Base-by-base conservation (phyloP, 2,113 vertebrate species). In the Galeopterus variegatus region DNA sequence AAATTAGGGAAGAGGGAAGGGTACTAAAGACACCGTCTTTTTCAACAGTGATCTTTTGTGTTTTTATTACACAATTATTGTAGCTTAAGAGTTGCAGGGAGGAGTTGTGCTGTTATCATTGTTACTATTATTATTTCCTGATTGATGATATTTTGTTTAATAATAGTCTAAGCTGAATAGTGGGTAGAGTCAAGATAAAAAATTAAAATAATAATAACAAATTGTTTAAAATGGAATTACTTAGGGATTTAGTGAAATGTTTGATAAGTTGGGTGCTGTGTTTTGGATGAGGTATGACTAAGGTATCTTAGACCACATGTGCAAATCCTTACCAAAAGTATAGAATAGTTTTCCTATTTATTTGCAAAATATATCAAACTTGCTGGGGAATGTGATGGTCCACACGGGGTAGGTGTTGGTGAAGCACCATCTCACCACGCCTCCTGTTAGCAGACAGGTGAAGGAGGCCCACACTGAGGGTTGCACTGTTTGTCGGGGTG, bases 141-240 rank as follows among this genome's bases (percentile, higher is more conserved):
- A 70, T 90, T 75, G 58, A 60, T 90, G 26, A 50, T 6, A 90
- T 84, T 76, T 76, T 73, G 54, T 77, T 92, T 88, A 86, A 73
- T 95, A 83, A 76, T 33, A 50, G 72, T 73, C 28, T 36, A 87
- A 77, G 33, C 58, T 81, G 50, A 88, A 70, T 26, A 81, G 31
- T 62, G 17, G 26, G 41, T 17, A 94, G 14, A 48, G 21, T 56
- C 76, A 84, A 87, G n/a, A 83, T 56, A 77, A 93, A 77, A 83
- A 76, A 36, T 60, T 58, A 70, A 56, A 62, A 52, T 69, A 64
- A 54, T 62, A 64, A 83, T n/a, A 86, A 79, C 67, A 60, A 19
- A 75, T 28, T 41, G 6, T 69, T 94, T 96, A 36, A 84, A 91
- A 54, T 62, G 23, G 50, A 95, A 88, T 94, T 69, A 79, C 72